These are phyloP conservation scores for Nomada goodeniana DNA, from an alignment of 2,888 invertebrate species.

Conservation along the genomic window DNA sequence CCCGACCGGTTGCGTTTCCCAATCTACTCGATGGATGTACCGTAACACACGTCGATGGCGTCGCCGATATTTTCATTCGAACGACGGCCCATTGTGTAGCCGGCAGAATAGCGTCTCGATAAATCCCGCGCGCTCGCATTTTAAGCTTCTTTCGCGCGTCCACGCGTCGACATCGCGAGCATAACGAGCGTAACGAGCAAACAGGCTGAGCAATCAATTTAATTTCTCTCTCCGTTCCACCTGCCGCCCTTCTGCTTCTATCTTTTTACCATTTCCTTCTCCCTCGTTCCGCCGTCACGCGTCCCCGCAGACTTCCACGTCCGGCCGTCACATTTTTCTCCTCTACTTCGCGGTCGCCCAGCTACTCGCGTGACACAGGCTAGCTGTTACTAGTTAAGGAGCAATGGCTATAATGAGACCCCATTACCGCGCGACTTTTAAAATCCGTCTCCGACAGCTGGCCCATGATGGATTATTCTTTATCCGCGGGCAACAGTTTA, in stretches of 20 bases:
- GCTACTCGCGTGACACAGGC: constrained; percentile 58
- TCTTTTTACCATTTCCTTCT: not conserved
- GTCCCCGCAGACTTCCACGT: not conserved
- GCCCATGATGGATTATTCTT: constrained; percentile 73
- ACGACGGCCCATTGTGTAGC: constrained; percentile 12
- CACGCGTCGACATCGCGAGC: constrained; percentile 34
- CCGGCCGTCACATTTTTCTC: not conserved
- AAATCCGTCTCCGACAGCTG: constrained; percentile 77
- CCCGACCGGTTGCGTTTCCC: not conserved
- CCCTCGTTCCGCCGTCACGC: not conserved
- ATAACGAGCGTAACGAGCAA: constrained; percentile 63
- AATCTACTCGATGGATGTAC: not conserved
- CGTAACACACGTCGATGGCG: constrained; percentile 15
- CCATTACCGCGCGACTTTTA: constrained; percentile 78
- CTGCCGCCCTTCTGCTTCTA: not conserved
- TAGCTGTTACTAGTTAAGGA: constrained; percentile 73
- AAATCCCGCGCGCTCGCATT: constrained; percentile 38
- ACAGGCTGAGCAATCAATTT: constrained; percentile 77
- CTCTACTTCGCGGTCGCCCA: not conserved
- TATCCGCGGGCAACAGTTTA: constrained; percentile 68
- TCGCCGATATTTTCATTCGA: constrained; percentile 32
- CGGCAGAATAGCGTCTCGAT: constrained; percentile 27
- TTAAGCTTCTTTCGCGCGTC: constrained; percentile 57
- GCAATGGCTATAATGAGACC: constrained; percentile 79
- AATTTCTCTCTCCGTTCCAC: constrained; percentile 64